Conservation (phyloP, 1,140 invertebrate species). For the Papilio glaucus region DNA sequence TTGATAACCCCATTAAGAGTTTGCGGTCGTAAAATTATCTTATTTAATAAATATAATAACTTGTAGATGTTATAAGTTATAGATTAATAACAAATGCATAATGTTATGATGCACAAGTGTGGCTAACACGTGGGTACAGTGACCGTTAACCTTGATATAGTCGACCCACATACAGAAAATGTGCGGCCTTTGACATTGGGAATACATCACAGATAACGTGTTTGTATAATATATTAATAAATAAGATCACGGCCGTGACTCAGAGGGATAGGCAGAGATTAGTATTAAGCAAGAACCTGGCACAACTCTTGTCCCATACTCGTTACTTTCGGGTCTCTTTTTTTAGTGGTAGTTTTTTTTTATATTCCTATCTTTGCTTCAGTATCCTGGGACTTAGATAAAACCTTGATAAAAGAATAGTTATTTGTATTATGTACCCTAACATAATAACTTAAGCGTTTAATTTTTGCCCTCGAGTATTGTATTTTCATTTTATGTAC, state of each 20-base stretch:
- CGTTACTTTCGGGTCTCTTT: too few relatives aligned
- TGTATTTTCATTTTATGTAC: background rate
- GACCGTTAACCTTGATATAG: background rate
- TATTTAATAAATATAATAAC: conserved; percentile 5
- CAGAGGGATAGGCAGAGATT: background rate
- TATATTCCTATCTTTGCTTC: background rate
- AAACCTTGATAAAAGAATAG: background rate
- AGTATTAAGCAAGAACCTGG: background rate
- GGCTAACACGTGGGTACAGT: conserved; percentile 7
- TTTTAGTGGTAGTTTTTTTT: background rate
- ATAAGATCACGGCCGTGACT: background rate
- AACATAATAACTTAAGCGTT: background rate
- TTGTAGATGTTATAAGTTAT: too few relatives aligned
- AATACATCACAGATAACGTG: background rate
- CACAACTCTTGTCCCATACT: too few relatives aligned
- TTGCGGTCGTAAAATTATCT: background rate
- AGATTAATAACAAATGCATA: background rate
- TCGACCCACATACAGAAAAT: background rate
- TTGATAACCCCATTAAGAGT: background rate
- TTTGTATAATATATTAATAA: background rate
- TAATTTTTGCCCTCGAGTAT: too few relatives aligned
- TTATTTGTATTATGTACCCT: background rate
- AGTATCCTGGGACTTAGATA: background rate
- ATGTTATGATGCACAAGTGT: conserved; percentile 5
- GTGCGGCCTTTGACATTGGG: conserved; percentile 3